A percentile compares a stretch with the other conserved stretches of the same genome.
Conservation (phyloP, 2,797 vertebrate species). For the Pantherophis alleghaniensis region DNA sequence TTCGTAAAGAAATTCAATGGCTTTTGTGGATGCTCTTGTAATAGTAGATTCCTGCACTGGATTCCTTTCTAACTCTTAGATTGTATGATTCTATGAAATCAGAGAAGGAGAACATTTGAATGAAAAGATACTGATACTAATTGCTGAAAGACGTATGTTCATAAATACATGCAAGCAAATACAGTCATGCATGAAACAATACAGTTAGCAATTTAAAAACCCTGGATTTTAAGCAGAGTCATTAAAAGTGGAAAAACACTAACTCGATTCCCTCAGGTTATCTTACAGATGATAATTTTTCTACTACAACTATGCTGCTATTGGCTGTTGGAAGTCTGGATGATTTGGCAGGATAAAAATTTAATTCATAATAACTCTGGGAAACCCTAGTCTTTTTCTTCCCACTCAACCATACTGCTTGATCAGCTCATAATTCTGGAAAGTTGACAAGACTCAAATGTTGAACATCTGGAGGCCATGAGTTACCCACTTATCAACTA, state of each 20-base stretch:
- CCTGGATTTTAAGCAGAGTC: background rate
- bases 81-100: background rate
- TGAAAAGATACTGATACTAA: background rate
- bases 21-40: background rate
- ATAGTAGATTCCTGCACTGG: background rate
- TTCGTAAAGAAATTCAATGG: background rate
- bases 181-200: background rate
- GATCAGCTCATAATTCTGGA: background rate
- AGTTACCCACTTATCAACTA: background rate
- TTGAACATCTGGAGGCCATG: background rate
- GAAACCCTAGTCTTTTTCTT: background rate
- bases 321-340: background rate
- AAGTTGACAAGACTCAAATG: background rate
- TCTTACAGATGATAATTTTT: background rate
- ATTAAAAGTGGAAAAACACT: background rate
- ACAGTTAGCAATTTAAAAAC: background rate
- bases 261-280: background rate
- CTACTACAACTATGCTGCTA: background rate
- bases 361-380: background rate
- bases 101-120: background rate
- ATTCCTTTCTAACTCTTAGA: background rate
- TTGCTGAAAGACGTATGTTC: background rate
- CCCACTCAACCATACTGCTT: background rate
- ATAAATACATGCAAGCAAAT: background rate
- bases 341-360: background rate